Evolutionary conservation across 2,888 invertebrate genomes (phyloP), one percentile per base, ranked within the genome.

Genomic region (Pseudolycoriella hygida): DNA sequence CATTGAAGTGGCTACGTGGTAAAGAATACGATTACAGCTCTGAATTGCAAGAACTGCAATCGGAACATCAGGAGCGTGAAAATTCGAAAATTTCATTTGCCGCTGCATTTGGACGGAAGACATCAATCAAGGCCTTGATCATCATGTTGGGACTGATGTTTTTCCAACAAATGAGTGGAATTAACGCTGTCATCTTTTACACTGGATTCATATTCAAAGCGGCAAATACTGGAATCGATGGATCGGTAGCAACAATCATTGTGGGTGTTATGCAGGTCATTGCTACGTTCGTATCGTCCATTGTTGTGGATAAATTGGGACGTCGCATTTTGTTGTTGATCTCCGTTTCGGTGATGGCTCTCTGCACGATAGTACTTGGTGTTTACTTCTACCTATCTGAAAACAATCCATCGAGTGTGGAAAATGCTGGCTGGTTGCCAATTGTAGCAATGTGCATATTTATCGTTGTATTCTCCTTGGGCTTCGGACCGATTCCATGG

Each of bases 91-190:
- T 72, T 0, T 72, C 80, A 1, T 69, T 80, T 48, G 46, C 55
- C 5, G 57, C 67, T 2, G 72, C 76, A 1, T 70, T 82, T 11
- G 68, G 67, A 2, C 73, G 77, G 43, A 75, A 66, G 10, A 56
- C 57, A 0, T 75, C 80, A 0, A 60, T 73, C 17, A 80, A 75
- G 57, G 83, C 80, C 0, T 62, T 84, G 3, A 47, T 77, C 12
- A 81, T 87, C 47, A 77, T 77, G 50, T 76, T 81, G 57, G 76
- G 80, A 3, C 69, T 92, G 6, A 90, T 92, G 89, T 67, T 88
- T 54, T 85, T 90, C 66, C 93, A 93, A 59, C 92, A 92, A 60
- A 67, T 89, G 46, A 77, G 81, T 48, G 87, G 87, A 34, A 77
- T 86, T 43, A 88, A 88, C 55, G 83, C 84, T 1, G 80, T 88